Conservation (phyloP, 2,888 invertebrate genomes). For the Athalia cordata region DNA sequence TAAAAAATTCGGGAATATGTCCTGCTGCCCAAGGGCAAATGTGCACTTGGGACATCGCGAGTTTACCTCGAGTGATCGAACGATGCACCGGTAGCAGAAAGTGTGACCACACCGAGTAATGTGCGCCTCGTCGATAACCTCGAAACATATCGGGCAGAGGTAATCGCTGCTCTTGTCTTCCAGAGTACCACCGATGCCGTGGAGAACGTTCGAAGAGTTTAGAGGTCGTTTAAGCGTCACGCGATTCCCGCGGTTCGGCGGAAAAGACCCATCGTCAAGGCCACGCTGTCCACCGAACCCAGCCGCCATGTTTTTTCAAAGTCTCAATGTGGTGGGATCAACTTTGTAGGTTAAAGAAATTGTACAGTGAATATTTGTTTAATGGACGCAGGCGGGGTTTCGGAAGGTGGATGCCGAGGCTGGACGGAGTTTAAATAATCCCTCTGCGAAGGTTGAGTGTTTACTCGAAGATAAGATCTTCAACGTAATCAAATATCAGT, state of each 20-base stretch:
- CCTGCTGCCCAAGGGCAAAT: conserved; percentile 81
- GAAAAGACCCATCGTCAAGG: conserved; percentile 13
- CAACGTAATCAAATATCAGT: conserved; percentile 21
- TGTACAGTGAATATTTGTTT: conserved; percentile 9
- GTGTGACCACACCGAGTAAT: conserved; percentile 95
- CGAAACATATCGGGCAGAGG: conserved; percentile 91
- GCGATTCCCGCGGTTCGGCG: conserved; percentile 66
- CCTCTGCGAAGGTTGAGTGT: conserved; percentile 9
- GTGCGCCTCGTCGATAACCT: conserved; percentile 91
- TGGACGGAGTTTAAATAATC: conserved; percentile 23
- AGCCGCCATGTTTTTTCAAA: conserved; percentile 5
- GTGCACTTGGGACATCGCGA: conserved; percentile 91
- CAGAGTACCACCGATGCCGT: conserved; percentile 79
- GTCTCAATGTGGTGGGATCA: background rate
- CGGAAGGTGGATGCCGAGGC: background rate
- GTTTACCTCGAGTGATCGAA: conserved; percentile 79
- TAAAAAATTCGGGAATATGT: conserved; percentile 90
- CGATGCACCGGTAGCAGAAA: conserved; percentile 90
- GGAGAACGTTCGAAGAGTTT: conserved; percentile 73
- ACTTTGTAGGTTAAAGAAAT: conserved; percentile 6
- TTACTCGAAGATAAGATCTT: conserved; percentile 34
- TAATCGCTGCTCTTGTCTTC: conserved; percentile 82
- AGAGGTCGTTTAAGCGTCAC: conserved; percentile 74
- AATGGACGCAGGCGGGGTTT: background rate
- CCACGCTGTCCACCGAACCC: background rate